Evolutionary conservation across 2,797 vertebrate genomes (phyloP).

Genomic region (Brachyalestes nurse): DNA sequence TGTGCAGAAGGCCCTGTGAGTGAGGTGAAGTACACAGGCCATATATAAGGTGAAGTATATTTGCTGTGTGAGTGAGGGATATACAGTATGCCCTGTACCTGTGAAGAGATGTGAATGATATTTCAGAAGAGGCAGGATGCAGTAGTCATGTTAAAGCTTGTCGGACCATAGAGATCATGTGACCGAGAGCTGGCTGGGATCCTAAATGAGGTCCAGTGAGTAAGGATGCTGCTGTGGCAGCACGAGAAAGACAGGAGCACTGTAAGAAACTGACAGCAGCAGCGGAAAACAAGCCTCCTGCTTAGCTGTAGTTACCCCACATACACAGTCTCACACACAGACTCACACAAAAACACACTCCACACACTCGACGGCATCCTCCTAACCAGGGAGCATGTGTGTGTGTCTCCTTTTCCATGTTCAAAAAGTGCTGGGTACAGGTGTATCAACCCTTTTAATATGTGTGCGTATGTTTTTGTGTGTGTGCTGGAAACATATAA

Average conservation of each 20-base stretch:
- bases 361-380: neutral
- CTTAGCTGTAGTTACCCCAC: neutral
- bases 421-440: neutral
- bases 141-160: neutral
- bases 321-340: neutral
- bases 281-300: neutral
- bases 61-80: no score
- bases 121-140: no score
- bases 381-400: neutral
- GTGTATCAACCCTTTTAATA: neutral
- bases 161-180: neutral
- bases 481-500: no score
- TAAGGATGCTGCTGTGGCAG: neutral
- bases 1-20: neutral
- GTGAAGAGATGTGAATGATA: no score
- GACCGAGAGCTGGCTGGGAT: neutral
- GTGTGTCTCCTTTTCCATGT: neutral
- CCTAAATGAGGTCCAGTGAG: conserved; percentile 5
- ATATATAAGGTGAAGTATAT: neutral
- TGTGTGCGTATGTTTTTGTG: no score
- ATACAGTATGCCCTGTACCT: no score
- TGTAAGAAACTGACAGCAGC: conserved; percentile 6
- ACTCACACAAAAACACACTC: neutral
- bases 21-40: neutral
- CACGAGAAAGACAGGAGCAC: neutral